phyloP scores from a whole-genome alignment of 1,140 invertebrate species.

The Rhyzopertha dominica region DNA sequence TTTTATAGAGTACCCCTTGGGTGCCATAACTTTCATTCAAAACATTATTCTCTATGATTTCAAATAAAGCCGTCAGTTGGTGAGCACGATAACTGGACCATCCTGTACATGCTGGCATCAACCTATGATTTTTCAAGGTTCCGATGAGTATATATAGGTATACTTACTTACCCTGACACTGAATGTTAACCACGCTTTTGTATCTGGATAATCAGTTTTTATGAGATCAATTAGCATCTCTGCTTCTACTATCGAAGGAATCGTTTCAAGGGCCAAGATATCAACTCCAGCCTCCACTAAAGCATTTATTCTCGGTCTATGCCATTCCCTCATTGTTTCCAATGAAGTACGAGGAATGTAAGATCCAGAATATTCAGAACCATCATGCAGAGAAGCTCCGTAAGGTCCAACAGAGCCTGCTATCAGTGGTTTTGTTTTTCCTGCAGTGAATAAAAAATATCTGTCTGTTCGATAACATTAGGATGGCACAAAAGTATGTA shows the following conservation, averaged over 20 bases:
- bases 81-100: too few species aligned
- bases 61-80: too few species aligned
- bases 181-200: constrained; percentile 54
- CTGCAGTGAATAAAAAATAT: too few species aligned
- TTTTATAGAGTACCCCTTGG: too few species aligned
- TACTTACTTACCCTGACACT: too few species aligned
- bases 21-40: too few species aligned
- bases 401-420: constrained; percentile 65
- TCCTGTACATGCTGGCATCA: too few species aligned
- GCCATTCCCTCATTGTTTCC: constrained; percentile 55
- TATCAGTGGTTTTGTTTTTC: constrained; percentile 35
- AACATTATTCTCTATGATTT: too few species aligned
- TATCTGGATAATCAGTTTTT: constrained; percentile 51
- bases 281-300: constrained; percentile 54
- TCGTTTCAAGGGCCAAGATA: constrained; percentile 61
- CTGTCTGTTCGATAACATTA: too few species aligned
- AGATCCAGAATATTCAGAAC: constrained; percentile 62
- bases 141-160: too few species aligned
- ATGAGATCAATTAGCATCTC: constrained; percentile 50
- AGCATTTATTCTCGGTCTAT: constrained; percentile 52
- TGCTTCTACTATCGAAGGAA: constrained; percentile 57
- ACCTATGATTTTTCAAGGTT: too few species aligned
- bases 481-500: too few species aligned
- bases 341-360: constrained; percentile 52
- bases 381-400: constrained; percentile 59